Conservation (phyloP, 1,140 invertebrate genomes). For the Alviniconcha marisindica region DNA sequence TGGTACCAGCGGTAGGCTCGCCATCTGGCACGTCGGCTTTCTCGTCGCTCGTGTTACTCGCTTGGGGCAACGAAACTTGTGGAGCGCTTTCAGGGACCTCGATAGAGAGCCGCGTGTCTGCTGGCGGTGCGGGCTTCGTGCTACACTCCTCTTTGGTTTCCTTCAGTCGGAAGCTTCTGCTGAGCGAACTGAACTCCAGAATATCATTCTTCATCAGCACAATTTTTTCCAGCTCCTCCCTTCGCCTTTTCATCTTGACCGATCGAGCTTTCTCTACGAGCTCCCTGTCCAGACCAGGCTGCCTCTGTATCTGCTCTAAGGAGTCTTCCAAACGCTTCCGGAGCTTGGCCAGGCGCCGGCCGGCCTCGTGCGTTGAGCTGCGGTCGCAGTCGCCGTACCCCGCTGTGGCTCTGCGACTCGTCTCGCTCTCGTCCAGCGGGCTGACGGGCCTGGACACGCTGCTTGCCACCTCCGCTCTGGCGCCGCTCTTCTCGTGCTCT, state of each 20-base stretch:
- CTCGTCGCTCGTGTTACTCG: too few species aligned
- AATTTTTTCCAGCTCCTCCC: not conserved
- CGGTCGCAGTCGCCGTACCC: not conserved
- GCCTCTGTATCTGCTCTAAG: not conserved
- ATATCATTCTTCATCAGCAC: constrained; percentile 1
- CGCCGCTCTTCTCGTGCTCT: not conserved
- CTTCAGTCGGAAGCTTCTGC: too few species aligned
- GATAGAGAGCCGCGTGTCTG: too few species aligned
- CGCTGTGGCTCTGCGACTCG: not conserved
- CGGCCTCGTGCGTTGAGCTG: not conserved
- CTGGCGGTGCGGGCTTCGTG: too few species aligned
- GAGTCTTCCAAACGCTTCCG: constrained; percentile 26
- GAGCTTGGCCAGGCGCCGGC: constrained; percentile 8
- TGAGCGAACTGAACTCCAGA: not conserved
- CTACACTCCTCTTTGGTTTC: too few species aligned
- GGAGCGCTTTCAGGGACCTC: too few species aligned
- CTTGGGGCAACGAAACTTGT: too few species aligned
- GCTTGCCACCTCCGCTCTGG: not conserved
- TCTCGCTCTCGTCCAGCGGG: not conserved
- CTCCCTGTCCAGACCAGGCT: constrained; percentile 17
- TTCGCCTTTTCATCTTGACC: not conserved
- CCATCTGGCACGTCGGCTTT: too few species aligned
- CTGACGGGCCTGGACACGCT: not conserved
- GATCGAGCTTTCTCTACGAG: not conserved
- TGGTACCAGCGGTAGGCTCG: too few species aligned